Evolutionary conservation across 2,113 vertebrate species (phyloP).

Genomic region (Pluvialis apricaria): DNA sequence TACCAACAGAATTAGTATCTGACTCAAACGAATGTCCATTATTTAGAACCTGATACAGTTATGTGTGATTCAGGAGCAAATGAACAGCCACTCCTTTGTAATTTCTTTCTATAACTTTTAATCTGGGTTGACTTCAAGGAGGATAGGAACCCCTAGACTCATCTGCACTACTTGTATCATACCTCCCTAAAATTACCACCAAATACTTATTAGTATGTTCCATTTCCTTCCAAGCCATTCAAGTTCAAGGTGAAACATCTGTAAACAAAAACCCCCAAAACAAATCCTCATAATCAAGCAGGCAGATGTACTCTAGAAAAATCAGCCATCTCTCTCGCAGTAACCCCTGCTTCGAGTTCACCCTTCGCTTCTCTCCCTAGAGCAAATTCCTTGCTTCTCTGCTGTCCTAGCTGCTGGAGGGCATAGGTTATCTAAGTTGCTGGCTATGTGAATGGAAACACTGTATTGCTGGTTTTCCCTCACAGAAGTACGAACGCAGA

Average conservation of each 20-base stretch:
- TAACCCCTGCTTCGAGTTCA: background rate
- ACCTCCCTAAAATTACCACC: background rate
- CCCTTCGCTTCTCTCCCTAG: background rate
- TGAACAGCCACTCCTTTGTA: background rate
- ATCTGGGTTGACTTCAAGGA: background rate
- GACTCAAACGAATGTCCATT: background rate
- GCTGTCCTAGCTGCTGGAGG: background rate
- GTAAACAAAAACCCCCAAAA: background rate
- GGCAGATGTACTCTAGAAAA: background rate
- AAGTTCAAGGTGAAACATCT: background rate
- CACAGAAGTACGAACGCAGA: background rate
- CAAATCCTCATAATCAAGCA: background rate
- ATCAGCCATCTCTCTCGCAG: background rate
- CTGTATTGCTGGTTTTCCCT: background rate
- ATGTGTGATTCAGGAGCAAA: background rate
- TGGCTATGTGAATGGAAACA: background rate
- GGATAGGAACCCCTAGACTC: background rate
- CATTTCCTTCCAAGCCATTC: rapidly evolving
- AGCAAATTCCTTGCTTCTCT: background rate
- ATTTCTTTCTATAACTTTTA: background rate
- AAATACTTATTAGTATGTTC: background rate
- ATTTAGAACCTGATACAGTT: background rate
- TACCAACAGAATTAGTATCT: background rate
- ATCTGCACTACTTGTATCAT: background rate
- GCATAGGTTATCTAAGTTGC: background rate